phyloP scores from a whole-genome alignment of 2,113 vertebrate species.

The Psilopsiagon aymara region DNA sequence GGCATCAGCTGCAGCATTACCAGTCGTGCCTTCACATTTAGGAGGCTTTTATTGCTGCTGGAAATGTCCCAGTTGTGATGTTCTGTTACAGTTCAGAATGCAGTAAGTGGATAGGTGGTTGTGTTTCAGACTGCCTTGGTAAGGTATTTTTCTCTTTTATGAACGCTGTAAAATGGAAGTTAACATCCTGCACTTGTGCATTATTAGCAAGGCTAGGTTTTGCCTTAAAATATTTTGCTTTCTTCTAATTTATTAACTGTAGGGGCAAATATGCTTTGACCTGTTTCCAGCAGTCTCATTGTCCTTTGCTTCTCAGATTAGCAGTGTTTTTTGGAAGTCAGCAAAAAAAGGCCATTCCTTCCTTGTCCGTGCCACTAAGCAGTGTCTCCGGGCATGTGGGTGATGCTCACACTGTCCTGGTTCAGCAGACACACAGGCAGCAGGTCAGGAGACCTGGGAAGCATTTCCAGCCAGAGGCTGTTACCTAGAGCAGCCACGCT shows the following conservation, averaged over 20 bases:
- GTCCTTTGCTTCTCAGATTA: neutral
- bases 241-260: neutral
- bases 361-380: neutral
- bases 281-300: neutral
- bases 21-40: neutral
- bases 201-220: neutral
- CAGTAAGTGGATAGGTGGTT: neutral
- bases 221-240: neutral
- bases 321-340: neutral
- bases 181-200: fast-evolving
- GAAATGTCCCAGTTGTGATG: neutral
- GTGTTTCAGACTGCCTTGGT: neutral
- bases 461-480: neutral
- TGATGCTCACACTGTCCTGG: fast-evolving
- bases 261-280: neutral
- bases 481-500: fast-evolving
- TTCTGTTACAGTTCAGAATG: neutral
- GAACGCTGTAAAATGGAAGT: neutral
- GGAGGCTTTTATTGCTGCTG: neutral
- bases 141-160: neutral
- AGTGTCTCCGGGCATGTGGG: neutral
- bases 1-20: neutral
- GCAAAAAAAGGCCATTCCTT: fast-evolving
- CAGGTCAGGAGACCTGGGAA: neutral
- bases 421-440: neutral